Evolutionary conservation across 2,113 vertebrate species (phyloP).

Genomic region (Equus quagga): DNA sequence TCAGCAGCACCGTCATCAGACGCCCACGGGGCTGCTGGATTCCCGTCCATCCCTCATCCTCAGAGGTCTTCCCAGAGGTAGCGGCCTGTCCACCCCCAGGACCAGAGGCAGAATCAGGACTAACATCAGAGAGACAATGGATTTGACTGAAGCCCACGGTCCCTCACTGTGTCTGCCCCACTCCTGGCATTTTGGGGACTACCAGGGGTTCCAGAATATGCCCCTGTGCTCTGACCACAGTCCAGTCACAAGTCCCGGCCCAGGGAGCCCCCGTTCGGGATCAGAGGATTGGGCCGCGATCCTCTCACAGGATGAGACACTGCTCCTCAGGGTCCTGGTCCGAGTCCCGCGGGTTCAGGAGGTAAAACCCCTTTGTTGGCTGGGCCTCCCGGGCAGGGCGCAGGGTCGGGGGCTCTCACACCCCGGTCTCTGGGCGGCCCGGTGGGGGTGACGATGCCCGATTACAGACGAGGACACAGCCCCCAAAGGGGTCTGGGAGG

Average conservation of each 20-base stretch:
- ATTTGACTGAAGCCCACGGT: accelerated
- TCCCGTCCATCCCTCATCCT: not conserved
- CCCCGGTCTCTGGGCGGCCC: not conserved
- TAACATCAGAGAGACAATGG: not conserved
- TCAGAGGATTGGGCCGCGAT: not conserved
- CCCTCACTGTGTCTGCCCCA: accelerated
- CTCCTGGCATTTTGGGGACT: accelerated
- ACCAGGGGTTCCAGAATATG: not conserved
- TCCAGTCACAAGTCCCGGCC: no score
- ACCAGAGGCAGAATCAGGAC: not conserved
- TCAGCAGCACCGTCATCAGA: not conserved
- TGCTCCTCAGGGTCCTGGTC: not conserved
- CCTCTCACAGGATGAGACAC: not conserved
- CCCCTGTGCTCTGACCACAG: no score
- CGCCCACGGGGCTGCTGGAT: not conserved
- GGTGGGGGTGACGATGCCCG: not conserved
- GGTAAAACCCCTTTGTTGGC: not conserved
- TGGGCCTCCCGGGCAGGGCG: not conserved
- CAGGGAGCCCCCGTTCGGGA: not conserved
- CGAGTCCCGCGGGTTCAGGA: accelerated
- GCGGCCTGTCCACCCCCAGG: not conserved
- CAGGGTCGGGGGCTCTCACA: not conserved
- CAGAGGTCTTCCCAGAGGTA: not conserved
- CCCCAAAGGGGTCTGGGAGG: not conserved
- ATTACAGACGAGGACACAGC: not conserved